Base-by-base conservation (phyloP, 1,140 invertebrate genomes). In the Cyphomyrmex costatus region DNA sequence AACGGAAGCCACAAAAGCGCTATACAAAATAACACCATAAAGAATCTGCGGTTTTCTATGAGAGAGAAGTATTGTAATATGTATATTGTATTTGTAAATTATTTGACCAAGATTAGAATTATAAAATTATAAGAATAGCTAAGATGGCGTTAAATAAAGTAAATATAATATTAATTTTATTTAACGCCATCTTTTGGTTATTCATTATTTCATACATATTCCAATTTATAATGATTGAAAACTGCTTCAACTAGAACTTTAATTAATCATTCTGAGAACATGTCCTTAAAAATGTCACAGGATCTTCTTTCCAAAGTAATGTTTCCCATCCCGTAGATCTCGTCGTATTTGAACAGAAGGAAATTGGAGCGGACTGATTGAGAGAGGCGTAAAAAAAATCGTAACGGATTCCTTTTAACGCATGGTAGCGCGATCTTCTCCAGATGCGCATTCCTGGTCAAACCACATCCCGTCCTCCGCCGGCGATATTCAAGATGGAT, bases 381-480 rank as follows among this genome's bases (percentile, higher is more conserved):
- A 42, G 36, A 19, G 33, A 3, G 42, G 30, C 21, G 21, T 53
- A 82, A 82, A 71, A 82, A 80, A 71, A 71, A 82, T 82, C 36
- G 16, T 82, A 82, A 82, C 66, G 79, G 51, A 71, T 58, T 56
- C 33, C 79, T 71, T 86, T 86, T 79, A 88, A 90, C 71, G 53
- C 68, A 63, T 5, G 30, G 76, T 84, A 70, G 49, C 61, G 53
- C 30, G 65, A 74, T 74, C 36, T 73, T 85, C 46, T 86, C 70
- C 61, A 87, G 86, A 90, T 71, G 66, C 89, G 82, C 85, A 91
- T 90, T 91, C 89, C 83, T 86, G 76, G 58, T 85, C 83, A 77
- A 85, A 90, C 82, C 87, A 58, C 84, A 87, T 88, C 58, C 56
- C 74, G 27, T 79, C 63, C 42, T 73, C 71, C 36, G 30, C 33